These are phyloP conservation scores for Helleia helle DNA, from an alignment of 2,888 invertebrate genomes.

Conservation along the genomic window DNA sequence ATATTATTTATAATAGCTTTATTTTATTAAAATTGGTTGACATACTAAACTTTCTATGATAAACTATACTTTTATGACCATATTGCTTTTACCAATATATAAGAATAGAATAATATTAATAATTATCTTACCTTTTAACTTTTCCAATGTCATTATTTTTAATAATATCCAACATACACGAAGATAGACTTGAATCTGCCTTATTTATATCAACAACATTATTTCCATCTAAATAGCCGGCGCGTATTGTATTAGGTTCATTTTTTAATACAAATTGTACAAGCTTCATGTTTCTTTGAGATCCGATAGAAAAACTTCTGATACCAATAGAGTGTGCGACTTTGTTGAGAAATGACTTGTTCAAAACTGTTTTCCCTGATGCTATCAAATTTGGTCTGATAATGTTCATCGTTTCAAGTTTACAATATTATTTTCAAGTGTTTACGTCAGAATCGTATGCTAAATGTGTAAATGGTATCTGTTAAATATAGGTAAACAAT, in stretches of 20 bases:
- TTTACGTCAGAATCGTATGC: too few species aligned
- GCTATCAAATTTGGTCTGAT: slow-evolving; percentile 25
- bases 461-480: too few species aligned
- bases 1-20: too few species aligned
- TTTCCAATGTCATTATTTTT: slow-evolving; percentile 39
- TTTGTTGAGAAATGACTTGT: slow-evolving; percentile 14
- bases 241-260: slow-evolving; percentile 73
- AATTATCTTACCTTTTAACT: slow-evolving; percentile 48
- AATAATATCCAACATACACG: slow-evolving; percentile 59
- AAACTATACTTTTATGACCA: too few species aligned
- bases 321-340: slow-evolving; percentile 10
- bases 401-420: slow-evolving; percentile 5
- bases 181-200: slow-evolving; percentile 50
- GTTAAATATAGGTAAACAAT: too few species aligned
- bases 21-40: too few species aligned
- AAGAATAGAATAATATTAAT: too few species aligned
- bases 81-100: too few species aligned
- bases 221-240: slow-evolving; percentile 78
- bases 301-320: slow-evolving; percentile 36
- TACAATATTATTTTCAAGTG: slow-evolving; percentile 7
- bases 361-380: slow-evolving; percentile 30
- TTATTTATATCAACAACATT: slow-evolving; percentile 81
- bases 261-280: slow-evolving; percentile 78
- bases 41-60: too few species aligned
- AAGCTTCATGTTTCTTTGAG: slow-evolving; percentile 75